Base-by-base conservation (phyloP, 2,113 vertebrate species). In the Chaetorhynchus papuensis region DNA sequence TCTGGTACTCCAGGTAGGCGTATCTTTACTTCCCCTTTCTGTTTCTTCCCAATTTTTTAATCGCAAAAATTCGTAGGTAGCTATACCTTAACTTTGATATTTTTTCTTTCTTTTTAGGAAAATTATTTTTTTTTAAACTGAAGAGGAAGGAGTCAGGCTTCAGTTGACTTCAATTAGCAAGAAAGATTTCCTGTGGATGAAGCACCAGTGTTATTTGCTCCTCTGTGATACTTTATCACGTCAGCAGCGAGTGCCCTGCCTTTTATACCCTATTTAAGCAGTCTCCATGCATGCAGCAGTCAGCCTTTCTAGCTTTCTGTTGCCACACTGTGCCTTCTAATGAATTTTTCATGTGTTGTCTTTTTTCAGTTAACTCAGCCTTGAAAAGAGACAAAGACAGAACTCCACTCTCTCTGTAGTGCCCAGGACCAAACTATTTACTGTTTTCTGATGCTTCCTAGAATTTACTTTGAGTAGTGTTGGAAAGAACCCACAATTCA, bases 321-420 rank as follows among this genome's bases (percentile, higher is more conserved):
- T 87, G 47, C 74, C 47, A 47, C 47, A 33, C n/a, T 37, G 10
- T 53, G 75, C 78, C 45, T 87, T 87, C 72, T 88, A 70, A 95
- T 92, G 88, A 90, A 83, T 93, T 92, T 94, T 92, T 90, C 60
- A 86, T 86, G 49, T 86, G 63, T 77, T 95, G 82, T 72, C 78
- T 87, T 88, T 56, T 85, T 78, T 77, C 71, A 70, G 59, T 74
- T 83, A 89, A 85, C 63, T 90, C 41, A 50, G 60, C 76, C 39
- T 96, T 87, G 59, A 66, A 81, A 72, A 70, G 71, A 68, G 28
- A 65, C 35, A 57, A 37, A 16, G 45, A 10, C n/a, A 78, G 42
- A 94, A 56, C 39, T 88, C 19, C 45, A 1, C 26, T 83, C 59
- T 45, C 50, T 76, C 83, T 70, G 21, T 83, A 65, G 50, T 2